Base-by-base conservation (phyloP, 2,797 vertebrate species). In the Phoxinus dragarum region DNA sequence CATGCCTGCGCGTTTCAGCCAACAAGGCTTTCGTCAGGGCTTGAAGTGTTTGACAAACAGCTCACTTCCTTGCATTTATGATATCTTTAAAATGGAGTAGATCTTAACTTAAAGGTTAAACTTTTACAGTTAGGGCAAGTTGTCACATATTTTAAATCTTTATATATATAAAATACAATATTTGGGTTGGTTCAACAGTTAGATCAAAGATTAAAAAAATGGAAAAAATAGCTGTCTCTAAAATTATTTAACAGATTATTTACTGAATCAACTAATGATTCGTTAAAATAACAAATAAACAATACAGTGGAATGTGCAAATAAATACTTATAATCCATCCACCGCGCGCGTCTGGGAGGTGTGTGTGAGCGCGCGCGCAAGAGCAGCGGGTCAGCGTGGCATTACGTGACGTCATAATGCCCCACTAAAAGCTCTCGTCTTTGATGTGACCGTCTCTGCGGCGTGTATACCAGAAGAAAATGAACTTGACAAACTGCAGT, bases 381-480 rank as follows among this genome's bases (percentile, higher is more conserved):
- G 8, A 31, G 21, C 44, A 12, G 31, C 6, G 59, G 64, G 34
- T 78, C 49, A 84, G 38, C 44, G 16, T 27, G 61, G 82, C 17
- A 56, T 84, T 84, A 84, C 17, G 49, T 69, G 75, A 78, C 82
- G n/a, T 84, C 82, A 84, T 77, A 67, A 67, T 66, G 36, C 61
- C 61, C 12, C 2, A 54, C 34, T 59, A 59, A 64, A 80, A 67
- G 59, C 72, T 8, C 14, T 31, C n/a, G 44, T 38, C 12, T 5
- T 9, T 73, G n/a, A 17, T 47, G 23, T 7, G 42, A 73, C 40
- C 11, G 23, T 27, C n/a, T 47, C 3, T 17, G 27, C 47, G 8
- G 17, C 6, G 8, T 34, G 47, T 49, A 52, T 3, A 34, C 16
- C 44, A 19, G 9, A 34, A 79, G 40, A 66, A 31, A 78, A 42